Evolutionary conservation across 2,797 vertebrate genomes (phyloP), one percentile per base, ranked within the genome.

Genomic region (Buphagus erythrorhynchus): DNA sequence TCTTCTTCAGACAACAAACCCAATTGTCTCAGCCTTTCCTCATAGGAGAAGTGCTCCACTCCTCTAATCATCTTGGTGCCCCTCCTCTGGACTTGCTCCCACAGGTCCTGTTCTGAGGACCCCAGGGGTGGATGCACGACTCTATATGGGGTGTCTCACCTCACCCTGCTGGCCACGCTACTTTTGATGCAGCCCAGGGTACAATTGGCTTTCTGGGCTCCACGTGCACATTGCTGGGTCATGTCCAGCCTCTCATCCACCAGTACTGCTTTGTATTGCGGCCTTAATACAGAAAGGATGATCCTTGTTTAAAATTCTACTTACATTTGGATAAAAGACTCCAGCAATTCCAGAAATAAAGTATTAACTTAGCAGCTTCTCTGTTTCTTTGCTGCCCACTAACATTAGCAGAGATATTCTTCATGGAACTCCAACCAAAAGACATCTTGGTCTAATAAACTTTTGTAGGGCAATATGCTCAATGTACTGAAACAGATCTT

Each of bases 391-490:
- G 79, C 51, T 90, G 29, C 46, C 46, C 36, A 26, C 18, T 86
- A 48, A 25, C 12, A 38, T 66, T 75, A 90, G 46, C 29, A 73
- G 54, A 80, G 26, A 58, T 49, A 71, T 22, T 84, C 40, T 61
- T 87, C 55, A 59, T n/a, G 51, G 40, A 71, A 33, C 19, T 82
- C 33, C 61, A 82, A 7, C 20, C 33, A 52, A 59, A 92, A 88
- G 68, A 78, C 17, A 31, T 35, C 16, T 61, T 85, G 31, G 38
- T 63, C 72, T 75, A 48, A 45, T 69, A 73, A 62, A 40, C 31
- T 77, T 91, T 88, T 72, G 54, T 36, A 88, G 51, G 46, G 22
- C 46, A 78, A n/a, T 78, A 77, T 38, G 29, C 66, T 86, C 61
- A 59, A 11, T 46, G 65, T 80, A 83, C 54, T 83, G 54, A 73